phyloP scores from a whole-genome alignment of 2,888 invertebrate genomes.

The Agriotes lineatus region DNA sequence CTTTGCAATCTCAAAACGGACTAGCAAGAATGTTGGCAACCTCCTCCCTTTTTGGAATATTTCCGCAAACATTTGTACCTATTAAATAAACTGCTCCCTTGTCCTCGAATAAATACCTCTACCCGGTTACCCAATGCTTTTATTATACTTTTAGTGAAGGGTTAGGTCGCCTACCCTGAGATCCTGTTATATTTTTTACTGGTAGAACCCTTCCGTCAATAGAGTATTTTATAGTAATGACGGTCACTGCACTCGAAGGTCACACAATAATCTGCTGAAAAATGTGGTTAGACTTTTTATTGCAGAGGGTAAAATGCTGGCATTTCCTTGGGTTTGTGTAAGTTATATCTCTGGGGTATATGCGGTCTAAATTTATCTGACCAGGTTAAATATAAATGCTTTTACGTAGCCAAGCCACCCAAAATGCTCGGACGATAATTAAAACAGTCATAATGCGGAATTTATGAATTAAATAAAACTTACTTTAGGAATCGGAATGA shows the following conservation, averaged over 20 bases:
- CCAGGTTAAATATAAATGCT: too few relatives aligned
- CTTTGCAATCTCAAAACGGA: slow-evolving; percentile 20
- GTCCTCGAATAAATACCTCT: slow-evolving; percentile 56
- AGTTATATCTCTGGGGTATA: not conserved
- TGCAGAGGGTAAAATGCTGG: slow-evolving; percentile 2
- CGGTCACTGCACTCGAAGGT: slow-evolving; percentile 45
- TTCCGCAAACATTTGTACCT: slow-evolving; percentile 44
- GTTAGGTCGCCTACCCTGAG: slow-evolving; percentile 52
- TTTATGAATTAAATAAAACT: too few relatives aligned
- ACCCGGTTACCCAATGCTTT: slow-evolving; percentile 52
- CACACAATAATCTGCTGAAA: slow-evolving; percentile 35
- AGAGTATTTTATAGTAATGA: slow-evolving; percentile 47
- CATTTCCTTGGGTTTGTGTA: not conserved
- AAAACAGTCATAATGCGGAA: too few relatives aligned
- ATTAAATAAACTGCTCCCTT: slow-evolving; percentile 53
- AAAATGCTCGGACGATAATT: too few relatives aligned
- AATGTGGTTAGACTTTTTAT: slow-evolving; percentile 24
- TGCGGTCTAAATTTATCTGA: too few relatives aligned
- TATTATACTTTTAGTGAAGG: slow-evolving; percentile 56
- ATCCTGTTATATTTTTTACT: slow-evolving; percentile 49
- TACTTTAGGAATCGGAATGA: too few relatives aligned
- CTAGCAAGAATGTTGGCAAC: slow-evolving; percentile 20
- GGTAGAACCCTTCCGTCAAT: slow-evolving; percentile 55
- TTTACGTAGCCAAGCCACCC: too few relatives aligned
- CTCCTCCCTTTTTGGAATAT: slow-evolving; percentile 27